Evolutionary conservation across 2,113 vertebrate genomes (phyloP).

Genomic region (Megaptera novaeangliae): DNA sequence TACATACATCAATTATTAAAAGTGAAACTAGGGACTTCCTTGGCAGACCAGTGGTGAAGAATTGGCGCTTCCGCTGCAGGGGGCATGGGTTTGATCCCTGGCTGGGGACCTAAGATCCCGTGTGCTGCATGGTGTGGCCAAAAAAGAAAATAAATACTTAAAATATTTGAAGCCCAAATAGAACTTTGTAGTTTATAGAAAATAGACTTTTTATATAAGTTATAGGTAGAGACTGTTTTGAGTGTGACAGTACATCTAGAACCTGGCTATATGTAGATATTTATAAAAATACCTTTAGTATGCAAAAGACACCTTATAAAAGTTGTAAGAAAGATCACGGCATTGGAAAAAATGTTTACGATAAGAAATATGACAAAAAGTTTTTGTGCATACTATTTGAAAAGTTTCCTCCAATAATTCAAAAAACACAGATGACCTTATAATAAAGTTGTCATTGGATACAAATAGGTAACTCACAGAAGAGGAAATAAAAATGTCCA

Average conservation of each 20-base stretch:
- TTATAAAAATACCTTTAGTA: not conserved
- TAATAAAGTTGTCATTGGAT: not conserved
- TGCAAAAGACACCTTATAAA: not conserved
- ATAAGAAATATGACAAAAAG: not conserved
- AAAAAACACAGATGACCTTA: not conserved
- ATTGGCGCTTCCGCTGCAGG: fast-evolving
- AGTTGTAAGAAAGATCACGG: not conserved
- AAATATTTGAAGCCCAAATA: not conserved
- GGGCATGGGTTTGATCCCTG: too few species aligned
- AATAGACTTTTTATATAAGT: not conserved
- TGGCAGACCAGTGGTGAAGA: too few species aligned
- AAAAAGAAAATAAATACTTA: not conserved
- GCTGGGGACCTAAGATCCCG: too few species aligned
- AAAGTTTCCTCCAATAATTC: not conserved
- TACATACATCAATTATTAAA: not conserved
- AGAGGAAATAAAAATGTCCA: not conserved
- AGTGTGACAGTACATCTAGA: not conserved
- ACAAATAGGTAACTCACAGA: not conserved
- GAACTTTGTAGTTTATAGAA: not conserved
- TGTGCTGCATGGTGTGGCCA: too few species aligned
- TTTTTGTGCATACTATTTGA: not conserved
- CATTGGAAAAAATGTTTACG: not conserved
- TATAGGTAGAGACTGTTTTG: not conserved
- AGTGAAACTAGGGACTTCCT: not conserved
- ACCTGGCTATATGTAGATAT: not conserved